Evolutionary conservation across 2,888 invertebrate species (phyloP).

Genomic region (Drosophila vallismaia): DNA sequence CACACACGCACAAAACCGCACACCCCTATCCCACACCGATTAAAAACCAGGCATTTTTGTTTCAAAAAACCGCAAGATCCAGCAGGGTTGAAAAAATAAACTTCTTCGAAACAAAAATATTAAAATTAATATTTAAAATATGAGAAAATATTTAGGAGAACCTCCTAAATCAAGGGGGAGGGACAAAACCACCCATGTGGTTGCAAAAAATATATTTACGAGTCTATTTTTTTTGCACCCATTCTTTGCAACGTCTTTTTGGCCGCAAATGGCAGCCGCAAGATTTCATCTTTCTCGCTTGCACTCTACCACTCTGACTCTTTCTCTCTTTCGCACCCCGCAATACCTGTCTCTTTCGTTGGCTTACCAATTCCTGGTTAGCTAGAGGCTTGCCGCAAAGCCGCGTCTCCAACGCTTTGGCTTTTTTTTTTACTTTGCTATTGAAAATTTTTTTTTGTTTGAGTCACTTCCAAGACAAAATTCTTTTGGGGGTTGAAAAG

Average conservation of each 20-base stretch:
- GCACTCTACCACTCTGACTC: no score
- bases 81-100: slow-evolving; percentile 65
- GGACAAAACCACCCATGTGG: slow-evolving; percentile 52
- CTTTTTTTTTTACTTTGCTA: slow-evolving; percentile 6
- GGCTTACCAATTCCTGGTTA: slow-evolving; percentile 67
- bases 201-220: slow-evolving; percentile 34
- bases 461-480: slow-evolving; percentile 64
- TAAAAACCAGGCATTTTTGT: background rate
- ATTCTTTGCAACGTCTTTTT: slow-evolving; percentile 64
- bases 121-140: background rate
- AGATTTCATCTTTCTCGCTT: slow-evolving; percentile 53
- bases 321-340: background rate
- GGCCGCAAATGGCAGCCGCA: slow-evolving; percentile 82
- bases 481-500: slow-evolving; percentile 62
- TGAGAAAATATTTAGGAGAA: background rate
- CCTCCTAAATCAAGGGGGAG: slow-evolving; percentile 1
- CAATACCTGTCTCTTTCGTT: slow-evolving; percentile 39
- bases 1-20: slow-evolving; percentile 9
- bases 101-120: slow-evolving; percentile 12
- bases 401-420: slow-evolving; percentile 65
- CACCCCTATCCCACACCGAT: slow-evolving; percentile 28
- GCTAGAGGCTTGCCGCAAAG: slow-evolving; percentile 69
- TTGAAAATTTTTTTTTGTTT: slow-evolving; percentile 42
- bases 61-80: slow-evolving; percentile 65
- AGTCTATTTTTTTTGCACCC: slow-evolving; percentile 59